Base-by-base conservation (phyloP, 1,140 invertebrate genomes). In the Ephestia elutella region DNA sequence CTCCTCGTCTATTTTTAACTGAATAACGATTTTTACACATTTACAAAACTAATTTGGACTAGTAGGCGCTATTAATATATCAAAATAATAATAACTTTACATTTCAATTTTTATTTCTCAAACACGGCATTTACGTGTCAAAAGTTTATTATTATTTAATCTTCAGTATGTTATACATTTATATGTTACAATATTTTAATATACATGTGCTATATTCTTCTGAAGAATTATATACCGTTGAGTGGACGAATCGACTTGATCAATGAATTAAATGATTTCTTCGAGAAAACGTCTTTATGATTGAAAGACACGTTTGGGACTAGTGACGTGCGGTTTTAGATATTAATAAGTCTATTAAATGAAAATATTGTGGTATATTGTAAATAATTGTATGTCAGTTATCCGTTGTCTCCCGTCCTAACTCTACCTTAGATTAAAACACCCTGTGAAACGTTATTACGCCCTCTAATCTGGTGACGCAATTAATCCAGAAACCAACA, bases 341-440 rank as follows among this genome's bases (percentile, higher is more conserved):
- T 44, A 44, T 35, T 11, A 5, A 35, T 35, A 44, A 44, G 15
- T 10, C 10, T 15, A 15, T 15, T 15, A 15, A 44, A 10, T 15
- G 10, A 44, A 44, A 44, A 44, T 44, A 44, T 44, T 15, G 38
- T 15, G 13, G 13, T 1, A 25, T 25, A 25, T 15, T 15, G 38
- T 44, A 44, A 15, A 44, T 44, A 44, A 44, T 44, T 44, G 38
- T 44, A 44, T 44, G 3, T 44, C 13, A 44, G 38, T 35, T 35
- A 35, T 35, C 32, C 9, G 63, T 72, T 72, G 70, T 71, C 60
- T 65, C 68, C 76, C 75, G 61, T 76, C 76, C 81, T 86, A 82
- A 80, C 65, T 71, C 80, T 87, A 87, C 70, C 85, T 87, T 86
- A 87, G 73, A 75, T 83, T 81, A 81, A 78, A 84, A 75, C 82